Evolutionary conservation across 2,113 vertebrate genomes (phyloP).

Genomic region (Chrysemys picta): DNA sequence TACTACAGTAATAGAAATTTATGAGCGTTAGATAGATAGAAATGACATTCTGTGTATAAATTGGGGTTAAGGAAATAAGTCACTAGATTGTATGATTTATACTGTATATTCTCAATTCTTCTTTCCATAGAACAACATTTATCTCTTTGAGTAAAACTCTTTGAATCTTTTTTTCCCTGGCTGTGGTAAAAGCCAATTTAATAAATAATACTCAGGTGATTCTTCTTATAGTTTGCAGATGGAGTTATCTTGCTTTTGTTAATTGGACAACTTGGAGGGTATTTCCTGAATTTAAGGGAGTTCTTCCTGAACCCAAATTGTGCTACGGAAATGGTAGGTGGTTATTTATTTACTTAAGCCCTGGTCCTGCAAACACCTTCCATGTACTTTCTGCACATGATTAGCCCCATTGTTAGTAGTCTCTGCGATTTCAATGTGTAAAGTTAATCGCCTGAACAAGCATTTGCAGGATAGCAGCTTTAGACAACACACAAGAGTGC

Average conservation of each 20-base stretch:
- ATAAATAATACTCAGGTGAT: background rate
- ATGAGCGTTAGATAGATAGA: background rate
- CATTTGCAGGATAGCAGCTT: background rate
- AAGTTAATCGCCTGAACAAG: fast-evolving
- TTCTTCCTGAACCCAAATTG: conserved; percentile 87
- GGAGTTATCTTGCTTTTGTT: conserved; percentile 92
- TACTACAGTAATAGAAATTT: background rate
- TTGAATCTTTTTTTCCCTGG: background rate
- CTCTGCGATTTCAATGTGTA: background rate
- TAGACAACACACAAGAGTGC: background rate
- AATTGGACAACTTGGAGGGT: conserved; percentile 92
- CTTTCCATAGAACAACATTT: background rate
- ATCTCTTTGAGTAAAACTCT: background rate
- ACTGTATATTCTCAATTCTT: background rate
- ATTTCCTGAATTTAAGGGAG: conserved; percentile 88
- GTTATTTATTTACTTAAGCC: background rate
- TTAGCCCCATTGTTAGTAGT: background rate
- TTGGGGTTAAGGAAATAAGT: background rate
- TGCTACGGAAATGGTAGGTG: conserved; percentile 86
- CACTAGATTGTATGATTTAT: background rate
- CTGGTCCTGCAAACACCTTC: background rate
- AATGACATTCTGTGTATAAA: background rate
- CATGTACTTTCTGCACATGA: background rate
- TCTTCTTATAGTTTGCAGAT: conserved; percentile 87
- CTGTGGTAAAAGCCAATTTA: background rate